phyloP scores from a whole-genome alignment of 2,797 vertebrate species.

The Silurus lanzhouensis region DNA sequence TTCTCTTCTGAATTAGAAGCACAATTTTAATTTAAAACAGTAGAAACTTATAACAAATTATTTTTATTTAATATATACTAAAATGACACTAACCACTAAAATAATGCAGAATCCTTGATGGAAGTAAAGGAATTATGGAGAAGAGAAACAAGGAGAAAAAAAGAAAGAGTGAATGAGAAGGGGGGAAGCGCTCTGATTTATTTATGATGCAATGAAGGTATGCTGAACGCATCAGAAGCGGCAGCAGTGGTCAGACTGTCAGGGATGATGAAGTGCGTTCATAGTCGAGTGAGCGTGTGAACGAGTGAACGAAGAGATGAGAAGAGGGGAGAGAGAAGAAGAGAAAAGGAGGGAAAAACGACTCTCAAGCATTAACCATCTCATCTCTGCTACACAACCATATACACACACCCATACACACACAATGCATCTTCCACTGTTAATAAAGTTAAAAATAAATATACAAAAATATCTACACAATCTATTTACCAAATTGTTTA shows the following conservation, averaged over 20 bases:
- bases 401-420: constrained; percentile 63
- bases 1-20: too few species aligned
- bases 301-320: constrained; percentile 73
- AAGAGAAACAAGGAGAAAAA: constrained; percentile 67
- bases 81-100: constrained; percentile 44
- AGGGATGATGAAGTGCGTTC: constrained; percentile 94
- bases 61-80: not conserved
- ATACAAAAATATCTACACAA: not conserved
- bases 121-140: not conserved
- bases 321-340: not conserved
- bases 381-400: constrained; percentile 76
- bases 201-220: constrained; percentile 99
- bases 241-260: constrained; percentile 98
- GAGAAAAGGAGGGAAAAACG: constrained; percentile 48
- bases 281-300: constrained; percentile 85
- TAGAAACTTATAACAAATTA: not conserved
- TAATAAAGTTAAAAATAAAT: too few species aligned
- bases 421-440: not conserved
- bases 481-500: too few species aligned
- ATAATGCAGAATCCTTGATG: constrained; percentile 36
- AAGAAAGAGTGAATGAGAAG: not conserved
- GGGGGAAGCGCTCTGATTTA: constrained; percentile 92
- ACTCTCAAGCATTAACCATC: constrained; percentile 83
- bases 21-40: not conserved
- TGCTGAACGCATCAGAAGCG: constrained; percentile 91